These are phyloP conservation scores for Danio albolineatus DNA, from an alignment of 2,797 vertebrate species.

Conservation along the genomic window DNA sequence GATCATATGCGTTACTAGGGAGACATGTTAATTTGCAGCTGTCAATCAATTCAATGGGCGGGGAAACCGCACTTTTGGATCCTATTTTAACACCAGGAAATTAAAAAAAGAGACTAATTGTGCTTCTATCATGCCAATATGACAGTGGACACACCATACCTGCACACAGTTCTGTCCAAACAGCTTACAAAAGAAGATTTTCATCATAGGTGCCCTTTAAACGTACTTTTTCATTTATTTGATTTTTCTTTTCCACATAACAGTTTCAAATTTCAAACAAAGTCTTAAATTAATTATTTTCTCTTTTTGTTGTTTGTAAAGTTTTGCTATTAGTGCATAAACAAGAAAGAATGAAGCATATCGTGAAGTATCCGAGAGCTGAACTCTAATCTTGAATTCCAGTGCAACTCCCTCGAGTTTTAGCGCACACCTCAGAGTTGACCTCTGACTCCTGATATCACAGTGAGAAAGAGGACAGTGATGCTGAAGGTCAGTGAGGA, in stretches of 20 bases:
- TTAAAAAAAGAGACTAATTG: no score
- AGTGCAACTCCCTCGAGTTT: neutral
- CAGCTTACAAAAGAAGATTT: no score
- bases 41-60: no score
- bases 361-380: neutral
- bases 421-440: neutral
- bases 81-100: no score
- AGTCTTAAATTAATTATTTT: neutral
- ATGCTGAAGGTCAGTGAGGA: slow-evolving; percentile 10
- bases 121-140: no score
- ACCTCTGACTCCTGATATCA: neutral
- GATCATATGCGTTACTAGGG: no score
- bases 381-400: neutral
- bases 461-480: neutral
- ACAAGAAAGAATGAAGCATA: neutral
- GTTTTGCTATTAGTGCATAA: neutral
- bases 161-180: no score
- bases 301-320: neutral
- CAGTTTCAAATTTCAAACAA: neutral
- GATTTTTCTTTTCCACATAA: no score
- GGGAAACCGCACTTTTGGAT: no score
- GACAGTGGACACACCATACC: no score
- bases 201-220: no score
- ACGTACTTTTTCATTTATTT: neutral
- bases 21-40: no score